phyloP scores from a whole-genome alignment of 2,888 invertebrate genomes.

The Leistus spinibarbis region DNA sequence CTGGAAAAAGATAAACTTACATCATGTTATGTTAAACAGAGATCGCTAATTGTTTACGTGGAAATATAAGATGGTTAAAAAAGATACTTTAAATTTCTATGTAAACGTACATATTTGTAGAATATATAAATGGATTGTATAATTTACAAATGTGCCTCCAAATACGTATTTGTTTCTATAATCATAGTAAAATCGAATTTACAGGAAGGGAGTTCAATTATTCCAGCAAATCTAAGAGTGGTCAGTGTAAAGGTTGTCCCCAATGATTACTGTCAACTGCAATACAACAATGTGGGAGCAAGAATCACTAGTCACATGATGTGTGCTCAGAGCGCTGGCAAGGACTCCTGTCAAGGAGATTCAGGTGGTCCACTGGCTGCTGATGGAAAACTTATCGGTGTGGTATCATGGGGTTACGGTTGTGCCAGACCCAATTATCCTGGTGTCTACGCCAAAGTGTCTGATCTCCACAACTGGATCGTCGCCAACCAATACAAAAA shows the following conservation, averaged over 20 bases:
- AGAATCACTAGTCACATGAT: background rate
- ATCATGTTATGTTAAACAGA: too few species aligned
- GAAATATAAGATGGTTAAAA: too few species aligned
- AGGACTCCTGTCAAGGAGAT: constrained; percentile 1
- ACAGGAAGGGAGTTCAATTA: background rate
- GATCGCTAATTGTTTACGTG: too few species aligned
- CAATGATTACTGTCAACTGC: background rate
- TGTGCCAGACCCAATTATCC: background rate
- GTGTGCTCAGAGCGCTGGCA: background rate
- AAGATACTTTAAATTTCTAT: too few species aligned
- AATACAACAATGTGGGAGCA: background rate
- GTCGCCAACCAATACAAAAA: background rate
- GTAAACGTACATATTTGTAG: too few species aligned
- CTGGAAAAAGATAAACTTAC: too few species aligned
- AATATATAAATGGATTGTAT: too few species aligned
- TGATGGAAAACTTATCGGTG: constrained; percentile 8
- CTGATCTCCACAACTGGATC: background rate
- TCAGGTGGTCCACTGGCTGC: background rate
- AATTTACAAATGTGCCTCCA: too few species aligned
- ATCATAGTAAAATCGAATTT: too few species aligned
- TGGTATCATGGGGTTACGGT: constrained; percentile 18
- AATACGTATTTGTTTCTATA: too few species aligned
- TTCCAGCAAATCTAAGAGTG: background rate
- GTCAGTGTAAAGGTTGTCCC: background rate
- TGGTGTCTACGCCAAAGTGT: constrained; percentile 14